A percentile compares a stretch with the other conserved stretches of the same genome.
phyloP scores from a whole-genome alignment of 2,888 invertebrate species.

The Tricholauxania praeusta region DNA sequence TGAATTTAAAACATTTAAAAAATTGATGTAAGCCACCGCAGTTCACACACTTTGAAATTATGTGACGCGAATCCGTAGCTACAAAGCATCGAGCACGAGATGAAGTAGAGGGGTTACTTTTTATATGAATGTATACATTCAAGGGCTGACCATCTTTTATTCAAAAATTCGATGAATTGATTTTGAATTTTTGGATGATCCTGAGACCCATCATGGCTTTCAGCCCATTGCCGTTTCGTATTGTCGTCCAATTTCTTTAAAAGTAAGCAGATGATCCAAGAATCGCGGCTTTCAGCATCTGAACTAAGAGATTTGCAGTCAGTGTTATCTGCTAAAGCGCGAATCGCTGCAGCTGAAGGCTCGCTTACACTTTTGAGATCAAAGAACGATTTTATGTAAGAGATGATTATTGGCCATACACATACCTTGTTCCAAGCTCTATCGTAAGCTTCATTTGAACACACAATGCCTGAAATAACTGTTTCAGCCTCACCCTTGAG shows the following conservation, averaged over 20 bases:
- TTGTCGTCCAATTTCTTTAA: constrained; percentile 23
- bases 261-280: constrained; percentile 15
- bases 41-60: not conserved
- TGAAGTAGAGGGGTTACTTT: constrained; percentile 10
- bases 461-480: not conserved
- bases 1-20: constrained; percentile 22
- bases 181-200: constrained; percentile 18
- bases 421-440: not conserved
- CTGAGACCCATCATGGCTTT: constrained; percentile 11
- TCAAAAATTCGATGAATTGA: constrained; percentile 15
- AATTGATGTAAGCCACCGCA: not conserved
- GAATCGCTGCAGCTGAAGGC: too few species aligned
- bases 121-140: constrained; percentile 16
- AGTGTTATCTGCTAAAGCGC: too few species aligned
- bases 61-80: not conserved
- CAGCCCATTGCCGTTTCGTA: constrained; percentile 26
- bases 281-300: constrained; percentile 10
- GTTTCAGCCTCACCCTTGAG: not conserved
- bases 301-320: too few species aligned
- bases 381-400: constrained; percentile 29
- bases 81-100: constrained; percentile 10
- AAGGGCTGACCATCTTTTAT: constrained; percentile 6
- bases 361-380: not conserved
- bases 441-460: constrained; percentile 10
- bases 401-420: too few species aligned